These are phyloP conservation scores for Danio kyathit DNA, from an alignment of 2,797 vertebrate genomes.

Conservation along the genomic window DNA sequence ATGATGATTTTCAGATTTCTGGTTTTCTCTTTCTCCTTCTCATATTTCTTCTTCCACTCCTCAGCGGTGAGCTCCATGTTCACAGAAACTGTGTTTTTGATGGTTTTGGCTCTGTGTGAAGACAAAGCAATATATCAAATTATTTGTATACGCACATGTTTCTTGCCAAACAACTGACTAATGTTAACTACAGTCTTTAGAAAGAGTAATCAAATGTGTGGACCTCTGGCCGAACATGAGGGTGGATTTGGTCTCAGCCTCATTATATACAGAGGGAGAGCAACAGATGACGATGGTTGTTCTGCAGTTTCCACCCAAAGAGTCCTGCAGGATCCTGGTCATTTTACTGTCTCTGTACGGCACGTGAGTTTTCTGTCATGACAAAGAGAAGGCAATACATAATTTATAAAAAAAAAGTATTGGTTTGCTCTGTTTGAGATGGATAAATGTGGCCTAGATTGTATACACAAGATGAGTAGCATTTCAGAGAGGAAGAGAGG, in stretches of 20 bases:
- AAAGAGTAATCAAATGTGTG: not conserved
- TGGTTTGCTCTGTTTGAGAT: not conserved
- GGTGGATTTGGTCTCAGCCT: conserved; percentile 62
- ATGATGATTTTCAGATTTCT: conserved; percentile 68
- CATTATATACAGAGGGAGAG: conserved; percentile 82
- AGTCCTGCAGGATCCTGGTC: conserved; percentile 91
- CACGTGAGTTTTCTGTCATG: conserved; percentile 86
- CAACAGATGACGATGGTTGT: conserved; percentile 91
- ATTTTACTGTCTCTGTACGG: conserved; percentile 92
- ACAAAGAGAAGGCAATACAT: not conserved
- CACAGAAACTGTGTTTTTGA: conserved; percentile 96
- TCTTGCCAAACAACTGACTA: not conserved
- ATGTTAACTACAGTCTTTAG: not conserved
- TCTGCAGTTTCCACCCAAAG: conserved; percentile 89
- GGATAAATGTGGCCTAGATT: not conserved
- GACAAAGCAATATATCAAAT: not conserved
- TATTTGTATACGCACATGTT: not conserved
- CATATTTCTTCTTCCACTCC: conserved; percentile 98
- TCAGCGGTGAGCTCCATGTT: conserved; percentile 96
- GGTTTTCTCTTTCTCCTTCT: conserved; percentile 90
- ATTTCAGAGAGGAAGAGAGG: conserved; percentile 3
- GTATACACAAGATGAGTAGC: not conserved
- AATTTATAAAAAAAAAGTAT: conserved; percentile 6
- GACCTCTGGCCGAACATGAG: conserved; percentile 87
- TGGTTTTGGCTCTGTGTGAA: conserved; percentile 90